phyloP scores from a whole-genome alignment of 2,797 vertebrate genomes.

The Cephalopachus bancanus region DNA sequence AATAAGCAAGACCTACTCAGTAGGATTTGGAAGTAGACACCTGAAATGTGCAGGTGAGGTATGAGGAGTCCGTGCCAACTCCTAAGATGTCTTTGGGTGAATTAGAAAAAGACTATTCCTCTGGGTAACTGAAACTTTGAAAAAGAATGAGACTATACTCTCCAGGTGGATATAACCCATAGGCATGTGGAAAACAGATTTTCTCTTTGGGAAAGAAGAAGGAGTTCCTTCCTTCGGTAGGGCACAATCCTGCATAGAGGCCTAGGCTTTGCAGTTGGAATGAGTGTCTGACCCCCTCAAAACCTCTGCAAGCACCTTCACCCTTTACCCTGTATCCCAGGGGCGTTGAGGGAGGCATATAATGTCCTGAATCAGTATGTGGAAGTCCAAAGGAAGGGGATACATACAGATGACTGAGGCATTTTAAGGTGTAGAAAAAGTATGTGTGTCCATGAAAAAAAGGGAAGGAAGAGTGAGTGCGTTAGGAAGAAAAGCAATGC shows the following conservation, averaged over 20 bases:
- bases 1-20: background rate
- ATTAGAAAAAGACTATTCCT: background rate
- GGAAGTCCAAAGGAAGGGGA: background rate
- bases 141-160: background rate
- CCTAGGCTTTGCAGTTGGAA: background rate
- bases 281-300: too few species aligned
- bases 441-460: background rate
- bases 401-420: background rate
- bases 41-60: background rate
- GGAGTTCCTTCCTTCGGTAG: background rate
- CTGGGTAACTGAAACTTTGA: background rate
- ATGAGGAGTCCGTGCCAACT: background rate
- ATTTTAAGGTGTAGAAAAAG: background rate
- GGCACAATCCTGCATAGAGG: background rate
- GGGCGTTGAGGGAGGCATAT: background rate
- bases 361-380: background rate
- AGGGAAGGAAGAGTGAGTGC: background rate
- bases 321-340: background rate
- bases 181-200: background rate
- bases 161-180: background rate
- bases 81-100: background rate
- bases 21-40: background rate
- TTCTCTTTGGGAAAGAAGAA: background rate
- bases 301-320: accelerated
- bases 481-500: background rate